Evolutionary conservation across 2,888 invertebrate species (phyloP).

Genomic region (Amblyteles armatorius): DNA sequence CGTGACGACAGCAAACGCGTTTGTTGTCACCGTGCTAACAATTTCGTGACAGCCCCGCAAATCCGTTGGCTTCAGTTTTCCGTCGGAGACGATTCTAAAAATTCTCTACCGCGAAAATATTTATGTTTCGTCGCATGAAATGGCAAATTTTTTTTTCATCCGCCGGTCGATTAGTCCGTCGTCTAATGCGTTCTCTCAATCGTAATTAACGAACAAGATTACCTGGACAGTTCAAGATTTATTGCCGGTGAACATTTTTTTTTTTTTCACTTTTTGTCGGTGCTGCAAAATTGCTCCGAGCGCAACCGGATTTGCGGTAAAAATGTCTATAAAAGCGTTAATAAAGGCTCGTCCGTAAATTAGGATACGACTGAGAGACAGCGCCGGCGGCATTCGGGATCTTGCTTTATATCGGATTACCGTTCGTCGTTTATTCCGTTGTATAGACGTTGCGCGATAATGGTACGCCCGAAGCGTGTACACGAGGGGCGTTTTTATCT

Average conservation of each 20-base stretch:
- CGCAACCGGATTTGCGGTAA: not conserved
- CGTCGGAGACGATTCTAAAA: not conserved
- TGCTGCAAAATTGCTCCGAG: not conserved
- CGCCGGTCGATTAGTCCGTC: not conserved
- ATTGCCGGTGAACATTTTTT: not conserved
- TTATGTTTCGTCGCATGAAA: not conserved
- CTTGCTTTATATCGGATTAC: conserved; percentile 46
- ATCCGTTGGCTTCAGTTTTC: not conserved
- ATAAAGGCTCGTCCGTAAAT: conserved; percentile 29
- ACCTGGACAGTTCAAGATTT: not conserved
- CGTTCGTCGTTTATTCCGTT: conserved; percentile 53
- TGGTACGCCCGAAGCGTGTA: conserved; percentile 52
- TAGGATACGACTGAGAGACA: conserved; percentile 49
- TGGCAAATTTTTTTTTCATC: not conserved
- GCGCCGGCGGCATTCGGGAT: conserved; percentile 17
- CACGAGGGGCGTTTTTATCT: conserved; percentile 67
- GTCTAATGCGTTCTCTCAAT: not conserved
- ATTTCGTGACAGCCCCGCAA: not conserved
- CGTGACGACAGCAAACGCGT: not conserved
- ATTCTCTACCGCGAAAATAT: not conserved
- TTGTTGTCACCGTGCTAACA: not conserved
- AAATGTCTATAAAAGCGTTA: conserved; percentile 13
- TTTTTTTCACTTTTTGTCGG: not conserved
- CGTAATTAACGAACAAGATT: not conserved
- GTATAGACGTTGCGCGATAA: conserved; percentile 44